A percentile compares a stretch with the other conserved stretches of the same genome.
Evolutionary conservation across 2,797 vertebrate genomes (phyloP).

Genomic region (Hemitrygon akajei): DNA sequence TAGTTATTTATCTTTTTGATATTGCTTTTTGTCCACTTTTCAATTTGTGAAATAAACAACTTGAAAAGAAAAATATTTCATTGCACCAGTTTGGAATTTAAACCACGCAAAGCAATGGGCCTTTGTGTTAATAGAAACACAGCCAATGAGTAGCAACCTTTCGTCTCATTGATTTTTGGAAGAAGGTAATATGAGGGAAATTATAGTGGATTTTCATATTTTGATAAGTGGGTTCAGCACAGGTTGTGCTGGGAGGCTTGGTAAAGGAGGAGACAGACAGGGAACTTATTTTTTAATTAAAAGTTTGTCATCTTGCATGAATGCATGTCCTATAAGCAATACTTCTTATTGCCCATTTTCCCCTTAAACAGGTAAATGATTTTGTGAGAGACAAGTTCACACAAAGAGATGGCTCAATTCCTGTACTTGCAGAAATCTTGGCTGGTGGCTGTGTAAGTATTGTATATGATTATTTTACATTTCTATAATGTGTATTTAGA

Average conservation of each 20-base stretch:
- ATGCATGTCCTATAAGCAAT: conserved; percentile 40
- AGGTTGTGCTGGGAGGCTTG: background rate
- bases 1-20: background rate
- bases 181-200: background rate
- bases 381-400: conserved; percentile 97
- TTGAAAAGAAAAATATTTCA: background rate
- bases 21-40: background rate
- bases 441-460: conserved; percentile 87
- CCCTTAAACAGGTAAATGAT: conserved; percentile 79
- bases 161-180: background rate
- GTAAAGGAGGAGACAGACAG: background rate
- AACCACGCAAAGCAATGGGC: background rate
- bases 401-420: conserved; percentile 70
- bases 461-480: background rate
- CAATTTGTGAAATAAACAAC: background rate
- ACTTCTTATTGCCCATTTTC: conserved; percentile 39
- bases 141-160: background rate
- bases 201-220: background rate
- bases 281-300: background rate
- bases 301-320: background rate
- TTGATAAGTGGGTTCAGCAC: background rate
- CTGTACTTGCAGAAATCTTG: conserved; percentile 74
- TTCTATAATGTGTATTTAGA: background rate
- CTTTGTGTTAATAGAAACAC: background rate
- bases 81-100: background rate